Base-by-base conservation (phyloP, 1,140 invertebrate genomes). In the Drosophila novamexicana region DNA sequence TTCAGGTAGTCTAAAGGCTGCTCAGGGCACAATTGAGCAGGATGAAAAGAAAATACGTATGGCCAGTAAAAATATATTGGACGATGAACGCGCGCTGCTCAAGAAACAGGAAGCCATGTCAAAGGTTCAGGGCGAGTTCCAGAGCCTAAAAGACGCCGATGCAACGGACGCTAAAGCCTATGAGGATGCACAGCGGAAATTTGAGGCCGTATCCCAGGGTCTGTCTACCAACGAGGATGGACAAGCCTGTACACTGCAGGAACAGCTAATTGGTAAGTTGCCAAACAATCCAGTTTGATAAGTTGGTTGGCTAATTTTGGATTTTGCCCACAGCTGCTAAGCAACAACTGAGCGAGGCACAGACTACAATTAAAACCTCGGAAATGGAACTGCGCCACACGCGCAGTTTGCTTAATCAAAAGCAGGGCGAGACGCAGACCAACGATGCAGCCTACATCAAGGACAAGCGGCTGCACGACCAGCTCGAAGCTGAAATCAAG, bases 191-290 rank as follows among this genome's bases (percentile, higher is more conserved):
- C 96, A 98, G 92, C 95, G 95, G 54, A 94, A 95, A 57, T 97
- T 96, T 75, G 95, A 98, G 83, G 97, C 97, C 59, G 95, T 98
- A 7, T 97, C 95, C 90, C 94, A 96, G 22, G 98, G 98, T 22
- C 93, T 97, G 50, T 95, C 97, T 36, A 95, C 95, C 29, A 96
- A 95, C 64, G 96, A 96, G n/a, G 95, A 95, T 79, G 97, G 97
- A 12, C 94, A 96, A 91, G 95, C 95, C 63, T 95, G 96, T n/a
- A 97, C 97, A 6, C 93, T 99, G 16, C 96, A 97, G 91, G 97
- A 98, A 75, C 97, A 98, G 90, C 93, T 98, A 1, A 98, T 98
- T 81, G 94, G 96, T 96, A 91, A 75, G 90, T 90, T 44, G 36
- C 16, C 2, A 39, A 22, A 1, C 14, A 12, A 10, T 9, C 6